Evolutionary conservation across 1,140 invertebrate genomes (phyloP).

Genomic region (Zaprionus ornatus): DNA sequence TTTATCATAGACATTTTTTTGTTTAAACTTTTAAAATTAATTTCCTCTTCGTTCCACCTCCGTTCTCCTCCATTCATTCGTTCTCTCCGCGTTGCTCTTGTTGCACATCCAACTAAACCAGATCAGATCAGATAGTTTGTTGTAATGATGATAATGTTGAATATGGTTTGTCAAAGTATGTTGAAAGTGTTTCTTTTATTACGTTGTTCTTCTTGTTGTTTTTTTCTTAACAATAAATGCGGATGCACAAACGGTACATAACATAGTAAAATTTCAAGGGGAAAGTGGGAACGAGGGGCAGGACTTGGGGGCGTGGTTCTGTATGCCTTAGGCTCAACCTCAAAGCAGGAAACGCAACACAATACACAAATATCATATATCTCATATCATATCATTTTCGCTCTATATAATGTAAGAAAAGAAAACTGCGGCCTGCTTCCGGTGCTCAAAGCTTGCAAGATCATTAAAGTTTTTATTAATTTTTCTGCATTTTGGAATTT

Average conservation of each 20-base stretch:
- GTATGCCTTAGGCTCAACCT: slow-evolving; percentile 59
- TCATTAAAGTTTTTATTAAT: background rate
- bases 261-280: slow-evolving; percentile 39
- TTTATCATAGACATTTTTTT: slow-evolving; percentile 50
- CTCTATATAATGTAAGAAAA: background rate
- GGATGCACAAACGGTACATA: slow-evolving; percentile 46
- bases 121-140: slow-evolving; percentile 1
- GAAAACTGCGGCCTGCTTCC: background rate
- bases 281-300: background rate
- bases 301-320: background rate
- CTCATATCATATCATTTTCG: background rate
- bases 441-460: slow-evolving; percentile 17
- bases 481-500: background rate
- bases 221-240: slow-evolving; percentile 62
- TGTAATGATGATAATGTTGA: background rate
- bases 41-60: background rate
- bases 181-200: slow-evolving; percentile 31
- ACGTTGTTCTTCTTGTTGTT: slow-evolving; percentile 28
- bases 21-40: slow-evolving; percentile 24
- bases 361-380: slow-evolving; percentile 12
- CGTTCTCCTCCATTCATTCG: background rate
- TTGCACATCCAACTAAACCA: background rate
- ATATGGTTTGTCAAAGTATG: slow-evolving; percentile 1
- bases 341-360: slow-evolving; percentile 44
- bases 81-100: background rate